These are phyloP conservation scores for Myiotriccus ornatus DNA, from an alignment of 2,797 vertebrate species.

Conservation along the genomic window DNA sequence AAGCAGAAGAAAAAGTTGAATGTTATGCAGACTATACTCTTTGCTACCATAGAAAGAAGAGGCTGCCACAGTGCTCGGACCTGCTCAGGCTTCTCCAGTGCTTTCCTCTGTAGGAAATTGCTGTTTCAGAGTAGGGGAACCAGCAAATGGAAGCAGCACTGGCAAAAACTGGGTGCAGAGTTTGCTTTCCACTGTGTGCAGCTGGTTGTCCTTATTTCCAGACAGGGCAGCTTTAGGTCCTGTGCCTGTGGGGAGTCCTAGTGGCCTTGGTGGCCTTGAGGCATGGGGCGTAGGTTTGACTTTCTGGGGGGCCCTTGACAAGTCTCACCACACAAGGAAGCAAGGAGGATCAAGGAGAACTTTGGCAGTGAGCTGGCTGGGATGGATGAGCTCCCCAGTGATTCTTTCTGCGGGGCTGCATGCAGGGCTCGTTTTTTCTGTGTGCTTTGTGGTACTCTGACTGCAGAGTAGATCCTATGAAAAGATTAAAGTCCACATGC, in stretches of 20 bases:
- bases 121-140: neutral
- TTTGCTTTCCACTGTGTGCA: neutral
- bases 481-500: neutral
- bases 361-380: neutral
- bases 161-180: neutral
- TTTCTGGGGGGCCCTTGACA: neutral
- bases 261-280: neutral
- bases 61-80: rapidly evolving
- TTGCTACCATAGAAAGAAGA: neutral
- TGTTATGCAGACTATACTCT: neutral
- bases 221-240: neutral
- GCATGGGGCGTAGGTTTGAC: neutral
- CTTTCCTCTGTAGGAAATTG: neutral
- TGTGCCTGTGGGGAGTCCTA: neutral
- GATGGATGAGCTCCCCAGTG: rapidly evolving
- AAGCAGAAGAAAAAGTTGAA: neutral
- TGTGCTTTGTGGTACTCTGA: neutral
- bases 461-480: neutral
- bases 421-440: neutral
- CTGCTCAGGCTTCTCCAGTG: rapidly evolving
- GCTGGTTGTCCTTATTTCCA: neutral
- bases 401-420: neutral
- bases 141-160: neutral
- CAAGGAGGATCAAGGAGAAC: neutral
- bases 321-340: rapidly evolving